These are phyloP conservation scores for Armadillidium nasatum DNA, from an alignment of 1,140 invertebrate species.

Conservation along the genomic window DNA sequence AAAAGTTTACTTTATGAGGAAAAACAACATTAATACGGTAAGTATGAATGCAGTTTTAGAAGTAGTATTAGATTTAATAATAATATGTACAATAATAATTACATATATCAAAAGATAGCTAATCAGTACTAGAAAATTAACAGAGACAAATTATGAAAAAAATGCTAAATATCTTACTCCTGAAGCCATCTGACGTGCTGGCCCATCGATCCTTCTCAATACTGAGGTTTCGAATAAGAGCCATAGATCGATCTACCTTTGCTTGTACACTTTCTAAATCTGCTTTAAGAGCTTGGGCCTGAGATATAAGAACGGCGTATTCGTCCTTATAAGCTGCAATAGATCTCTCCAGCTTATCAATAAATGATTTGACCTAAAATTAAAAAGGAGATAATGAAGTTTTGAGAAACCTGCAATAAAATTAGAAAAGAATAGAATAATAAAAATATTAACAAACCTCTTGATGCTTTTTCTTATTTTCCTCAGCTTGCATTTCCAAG, in stretches of 20 bases:
- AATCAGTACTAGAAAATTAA: too few species aligned
- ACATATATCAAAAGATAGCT: too few species aligned
- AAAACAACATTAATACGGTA: too few species aligned
- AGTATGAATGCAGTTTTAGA: too few species aligned
- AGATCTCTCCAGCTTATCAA: conserved; percentile 85
- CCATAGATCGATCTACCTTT: conserved; percentile 95
- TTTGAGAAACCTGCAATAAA: too few species aligned
- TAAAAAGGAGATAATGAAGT: too few species aligned
- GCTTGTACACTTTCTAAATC: conserved; percentile 95
- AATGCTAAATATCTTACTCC: conserved; percentile 10
- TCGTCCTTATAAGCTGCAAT: conserved; percentile 98
- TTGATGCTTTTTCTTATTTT: conserved; percentile 86
- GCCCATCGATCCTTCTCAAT: conserved; percentile 97
- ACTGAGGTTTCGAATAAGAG: conserved; percentile 83
- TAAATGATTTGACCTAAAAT: conserved; percentile 62
- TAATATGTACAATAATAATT: too few species aligned
- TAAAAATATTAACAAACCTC: conserved; percentile 59
- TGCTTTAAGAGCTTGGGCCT: conserved; percentile 97
- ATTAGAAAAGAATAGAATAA: too few species aligned
- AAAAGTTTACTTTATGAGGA: too few species aligned
- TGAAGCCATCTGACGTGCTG: conserved; percentile 90
- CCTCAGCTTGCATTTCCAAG: conserved; percentile 84
- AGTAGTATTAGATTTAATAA: too few species aligned
- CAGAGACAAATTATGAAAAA: too few species aligned
- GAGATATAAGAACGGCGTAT: conserved; percentile 95